Percentiles rank a stretch among this genome's conserved stretches.
phyloP scores from a whole-genome alignment of 2,888 invertebrate genomes.

The Cerastis rubricosa region DNA sequence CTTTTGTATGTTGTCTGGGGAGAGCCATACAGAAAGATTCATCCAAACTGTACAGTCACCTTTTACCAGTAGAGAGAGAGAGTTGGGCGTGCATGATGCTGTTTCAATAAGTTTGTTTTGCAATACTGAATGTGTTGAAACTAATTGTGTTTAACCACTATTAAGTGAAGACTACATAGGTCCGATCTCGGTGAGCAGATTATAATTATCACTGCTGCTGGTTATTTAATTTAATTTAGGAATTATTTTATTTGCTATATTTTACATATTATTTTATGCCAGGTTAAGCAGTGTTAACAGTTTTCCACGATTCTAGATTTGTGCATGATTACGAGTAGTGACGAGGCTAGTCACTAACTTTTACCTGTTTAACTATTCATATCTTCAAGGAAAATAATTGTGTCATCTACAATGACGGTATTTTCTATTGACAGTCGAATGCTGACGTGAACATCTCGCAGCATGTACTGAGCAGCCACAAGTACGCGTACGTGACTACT shows the following conservation, averaged over 20 bases:
- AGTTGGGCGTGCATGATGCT: no score
- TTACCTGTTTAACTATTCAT: not conserved
- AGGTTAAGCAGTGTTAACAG: not conserved
- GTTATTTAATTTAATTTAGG: no score
- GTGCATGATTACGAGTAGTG: not conserved
- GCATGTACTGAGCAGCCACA: constrained; percentile 95
- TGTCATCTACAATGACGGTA: not conserved
- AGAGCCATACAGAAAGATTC: no score
- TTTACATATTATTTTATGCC: no score
- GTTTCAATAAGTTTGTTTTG: not conserved
- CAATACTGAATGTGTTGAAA: not conserved
- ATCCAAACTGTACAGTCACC: not conserved
- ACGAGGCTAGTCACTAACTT: not conserved
- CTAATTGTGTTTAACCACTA: not conserved
- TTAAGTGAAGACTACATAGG: no score
- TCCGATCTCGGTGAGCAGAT: not conserved
- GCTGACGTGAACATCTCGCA: constrained; percentile 97
- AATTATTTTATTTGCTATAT: no score
- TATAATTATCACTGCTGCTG: not conserved
- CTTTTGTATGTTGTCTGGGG: not conserved
- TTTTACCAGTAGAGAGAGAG: no score
- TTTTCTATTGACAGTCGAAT: constrained; percentile 92
- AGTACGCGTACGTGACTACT: constrained; percentile 95
- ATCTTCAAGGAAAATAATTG: not conserved
- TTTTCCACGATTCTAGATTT: not conserved